These are phyloP conservation scores for Drepana falcataria DNA, from an alignment of 2,888 invertebrate genomes.

Conservation along the genomic window DNA sequence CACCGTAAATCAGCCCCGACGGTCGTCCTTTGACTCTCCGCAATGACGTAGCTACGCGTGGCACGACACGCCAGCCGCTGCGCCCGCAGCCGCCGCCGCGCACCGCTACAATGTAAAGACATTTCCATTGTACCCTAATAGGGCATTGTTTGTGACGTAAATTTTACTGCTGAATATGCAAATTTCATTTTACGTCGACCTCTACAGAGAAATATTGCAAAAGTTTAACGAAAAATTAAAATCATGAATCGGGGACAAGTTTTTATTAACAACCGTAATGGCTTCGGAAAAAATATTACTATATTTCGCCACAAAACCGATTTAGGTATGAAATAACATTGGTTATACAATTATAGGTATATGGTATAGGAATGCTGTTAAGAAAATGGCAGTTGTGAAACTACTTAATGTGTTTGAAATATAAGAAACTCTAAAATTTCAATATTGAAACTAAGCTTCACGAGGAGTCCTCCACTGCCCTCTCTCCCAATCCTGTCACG, in stretches of 20 bases:
- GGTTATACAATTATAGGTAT: neutral
- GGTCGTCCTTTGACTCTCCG: slow-evolving; percentile 49
- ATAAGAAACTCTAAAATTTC: no score
- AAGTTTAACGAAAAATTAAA: slow-evolving; percentile 71
- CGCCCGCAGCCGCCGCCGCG: slow-evolving; percentile 20
- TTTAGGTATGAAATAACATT: slow-evolving; percentile 1
- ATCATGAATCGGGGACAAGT: slow-evolving; percentile 63
- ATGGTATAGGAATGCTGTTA: no score
- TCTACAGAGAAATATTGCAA: slow-evolving; percentile 67
- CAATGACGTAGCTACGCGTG: slow-evolving; percentile 21
- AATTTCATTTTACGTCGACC: slow-evolving; percentile 65
- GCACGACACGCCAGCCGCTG: slow-evolving; percentile 21
- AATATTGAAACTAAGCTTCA: no score
- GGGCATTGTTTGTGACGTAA: slow-evolving; percentile 74
- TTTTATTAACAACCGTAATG: slow-evolving; percentile 46
- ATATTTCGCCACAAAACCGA: slow-evolving; percentile 6
- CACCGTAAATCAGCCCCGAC: slow-evolving; percentile 64
- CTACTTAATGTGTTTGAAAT: no score
- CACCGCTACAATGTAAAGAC: slow-evolving; percentile 70
- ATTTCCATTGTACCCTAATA: slow-evolving; percentile 73
- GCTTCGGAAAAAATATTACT: slow-evolving; percentile 28
- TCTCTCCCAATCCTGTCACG: no score
- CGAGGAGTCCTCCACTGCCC: no score
- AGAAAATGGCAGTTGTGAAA: no score
- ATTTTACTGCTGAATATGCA: slow-evolving; percentile 74